Evolutionary conservation across 2,797 vertebrate species (phyloP).

Genomic region (Aselliscus stoliczkanus): DNA sequence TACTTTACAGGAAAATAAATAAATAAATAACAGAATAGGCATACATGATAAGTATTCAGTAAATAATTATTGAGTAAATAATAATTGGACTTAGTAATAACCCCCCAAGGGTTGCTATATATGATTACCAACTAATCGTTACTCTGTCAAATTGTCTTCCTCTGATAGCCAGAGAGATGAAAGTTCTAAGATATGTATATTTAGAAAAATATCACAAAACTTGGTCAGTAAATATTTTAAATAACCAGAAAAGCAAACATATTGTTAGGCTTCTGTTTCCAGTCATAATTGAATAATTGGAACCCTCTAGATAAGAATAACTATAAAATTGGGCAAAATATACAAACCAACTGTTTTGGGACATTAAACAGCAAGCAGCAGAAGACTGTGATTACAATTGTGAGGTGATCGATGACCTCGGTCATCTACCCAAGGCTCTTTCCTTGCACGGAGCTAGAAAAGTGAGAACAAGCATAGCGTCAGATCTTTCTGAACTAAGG

Average conservation of each 20-base stretch:
- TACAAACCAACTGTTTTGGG: background rate
- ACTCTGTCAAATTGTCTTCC: background rate
- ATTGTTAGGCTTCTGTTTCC: conserved; percentile 9
- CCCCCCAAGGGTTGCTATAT: background rate
- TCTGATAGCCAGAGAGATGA: background rate
- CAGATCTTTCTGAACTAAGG: background rate
- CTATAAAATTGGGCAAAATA: background rate
- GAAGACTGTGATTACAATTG: background rate
- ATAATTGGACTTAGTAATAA: background rate
- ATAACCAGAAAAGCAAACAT: background rate
- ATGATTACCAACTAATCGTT: background rate
- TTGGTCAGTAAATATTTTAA: background rate
- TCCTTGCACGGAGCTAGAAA: background rate
- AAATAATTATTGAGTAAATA: conserved; percentile 25
- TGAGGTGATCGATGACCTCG: background rate
- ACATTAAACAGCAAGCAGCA: background rate
- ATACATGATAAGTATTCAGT: background rate
- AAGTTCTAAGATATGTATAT: background rate
- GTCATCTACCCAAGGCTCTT: background rate
- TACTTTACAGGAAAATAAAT: background rate
- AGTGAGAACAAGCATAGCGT: background rate
- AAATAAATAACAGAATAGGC: background rate
- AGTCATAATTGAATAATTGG: background rate
- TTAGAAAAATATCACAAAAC: background rate
- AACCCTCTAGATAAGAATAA: background rate